phyloP scores from a whole-genome alignment of 2,113 vertebrate species.

The Chionomys nivalis region DNA sequence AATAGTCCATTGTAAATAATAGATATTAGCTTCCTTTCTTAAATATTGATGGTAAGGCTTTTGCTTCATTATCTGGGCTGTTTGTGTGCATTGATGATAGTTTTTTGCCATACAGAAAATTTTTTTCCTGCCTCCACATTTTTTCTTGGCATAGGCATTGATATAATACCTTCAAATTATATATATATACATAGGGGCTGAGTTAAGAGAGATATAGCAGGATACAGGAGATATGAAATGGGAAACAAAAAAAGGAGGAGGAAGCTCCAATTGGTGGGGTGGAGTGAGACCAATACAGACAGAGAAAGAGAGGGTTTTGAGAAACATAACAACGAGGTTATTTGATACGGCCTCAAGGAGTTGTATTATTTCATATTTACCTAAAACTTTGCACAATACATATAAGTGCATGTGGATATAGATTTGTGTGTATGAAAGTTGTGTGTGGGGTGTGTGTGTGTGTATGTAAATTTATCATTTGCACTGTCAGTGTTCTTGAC shows the following conservation, averaged over 20 bases:
- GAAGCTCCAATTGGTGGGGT: not conserved
- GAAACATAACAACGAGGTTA: not conserved
- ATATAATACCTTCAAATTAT: too few species aligned
- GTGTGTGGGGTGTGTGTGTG: not conserved
- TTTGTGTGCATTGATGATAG: too few species aligned
- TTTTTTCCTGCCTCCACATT: too few species aligned
- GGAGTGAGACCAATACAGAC: not conserved
- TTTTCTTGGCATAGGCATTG: too few species aligned
- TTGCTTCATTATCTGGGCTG: not conserved
- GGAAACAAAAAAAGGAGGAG: not conserved
- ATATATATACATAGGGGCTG: not conserved
- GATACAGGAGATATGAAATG: not conserved
- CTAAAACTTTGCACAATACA: not conserved
- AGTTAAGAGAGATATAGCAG: not conserved
- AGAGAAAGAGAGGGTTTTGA: not conserved
- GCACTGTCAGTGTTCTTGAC: not conserved
- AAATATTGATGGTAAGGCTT: not conserved
- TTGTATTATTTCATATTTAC: not conserved
- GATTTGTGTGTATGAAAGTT: not conserved
- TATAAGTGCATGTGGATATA: not conserved
- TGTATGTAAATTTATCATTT: not conserved
- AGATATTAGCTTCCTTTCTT: not conserved
- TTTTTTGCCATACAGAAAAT: too few species aligned
- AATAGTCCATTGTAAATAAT: not conserved
- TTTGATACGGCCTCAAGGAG: not conserved